Evolutionary conservation across 1,140 invertebrate species (phyloP), one percentile per base, ranked within the genome.

Genomic region (Geopemphigus sp.): DNA sequence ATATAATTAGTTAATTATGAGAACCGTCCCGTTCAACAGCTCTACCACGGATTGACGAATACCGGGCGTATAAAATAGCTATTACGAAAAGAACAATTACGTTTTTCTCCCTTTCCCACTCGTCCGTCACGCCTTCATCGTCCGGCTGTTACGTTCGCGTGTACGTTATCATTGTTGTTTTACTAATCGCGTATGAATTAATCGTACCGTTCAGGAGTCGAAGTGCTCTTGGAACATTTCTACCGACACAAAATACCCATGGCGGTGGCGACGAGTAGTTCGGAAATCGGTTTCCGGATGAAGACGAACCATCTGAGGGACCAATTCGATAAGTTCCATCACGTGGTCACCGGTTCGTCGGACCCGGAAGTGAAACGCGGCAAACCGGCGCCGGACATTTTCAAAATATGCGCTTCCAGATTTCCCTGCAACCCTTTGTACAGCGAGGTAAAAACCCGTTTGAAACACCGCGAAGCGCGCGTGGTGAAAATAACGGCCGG

Each of bases 351-450:
- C 82, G 94, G 93, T 1, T 92, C 92, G 66, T 91, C 92, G 15
- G 96, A 99, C 86, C 89, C 91, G 5, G 95, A 97, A 82, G 94
- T 98, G 0, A 92, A 91, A 83, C 87, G 90, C 82, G 95, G 96
- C 29, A 98, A 99, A 88, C 97, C 97, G 17, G 90, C 90, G 81
- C 97, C 97, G 0, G 95, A 98, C 86, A 94, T 96, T 83, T 98
- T 97, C 85, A 85, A 96, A 14, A 89, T 96, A 1, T 93, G 94
- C 81, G 94, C 95, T 10, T 87, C 88, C 4, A 87, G 95, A 82
- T 98, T 98, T 85, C 84, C 88, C 0, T 90, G 92, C 82, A 90
- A 89, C 72, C 92, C 93, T 3, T 84, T 89, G 70, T 88, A 91
- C 11, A 87, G 88, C 47, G 89, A 92, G 85, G 91, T 89, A 83